Base-by-base conservation (phyloP, 2,113 vertebrate genomes). In the Pithys albifrons region DNA sequence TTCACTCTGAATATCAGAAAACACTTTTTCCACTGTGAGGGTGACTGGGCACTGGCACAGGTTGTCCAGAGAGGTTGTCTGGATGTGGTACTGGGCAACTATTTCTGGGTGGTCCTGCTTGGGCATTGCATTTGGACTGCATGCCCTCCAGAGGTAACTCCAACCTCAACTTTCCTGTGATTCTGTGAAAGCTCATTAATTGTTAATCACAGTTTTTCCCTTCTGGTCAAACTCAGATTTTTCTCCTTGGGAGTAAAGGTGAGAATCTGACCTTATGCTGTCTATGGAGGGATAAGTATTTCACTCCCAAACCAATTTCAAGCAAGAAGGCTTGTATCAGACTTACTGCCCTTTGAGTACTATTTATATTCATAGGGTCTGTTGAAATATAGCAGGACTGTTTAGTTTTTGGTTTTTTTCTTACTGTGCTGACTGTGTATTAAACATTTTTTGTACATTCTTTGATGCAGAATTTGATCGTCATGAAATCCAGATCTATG, bases 401-500 rank as follows among this genome's bases (percentile, higher is more conserved):
- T 9, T 41, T 67, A 10, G 4, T 7, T 19, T 35, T 29, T 46
- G 14, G 25, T 24, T 35, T 81, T 81, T 54, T 93, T 55, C 11
- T 84, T 79, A 9, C 15, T 72, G 72, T 88, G 18, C 31, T 74
- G 79, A 78, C 16, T 57, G 23, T 92, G 28, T 88, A 24, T 94
- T 91, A 57, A 75, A 61, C 43, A 14, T 51, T 91, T 91, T 67
- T 87, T 61, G 12, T 96, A 74, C 61, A 2, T 75, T 86, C 91
- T 83, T 93, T 35, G 64, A 71, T 94, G 57, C 94, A 99, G 99
- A 99, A 97, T 99, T 99, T 97, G 99, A 99, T 96, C 99, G 99
- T 17, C 99, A 99, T 91, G 99, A 99, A 97, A 99, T 99, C 91
- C 99, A 99, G 98, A 99, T 99, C 87, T 99, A 99, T 75, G 99